Conservation (phyloP, 2,113 vertebrate genomes). For the Sinocyclocheilus anophthalmus region DNA sequence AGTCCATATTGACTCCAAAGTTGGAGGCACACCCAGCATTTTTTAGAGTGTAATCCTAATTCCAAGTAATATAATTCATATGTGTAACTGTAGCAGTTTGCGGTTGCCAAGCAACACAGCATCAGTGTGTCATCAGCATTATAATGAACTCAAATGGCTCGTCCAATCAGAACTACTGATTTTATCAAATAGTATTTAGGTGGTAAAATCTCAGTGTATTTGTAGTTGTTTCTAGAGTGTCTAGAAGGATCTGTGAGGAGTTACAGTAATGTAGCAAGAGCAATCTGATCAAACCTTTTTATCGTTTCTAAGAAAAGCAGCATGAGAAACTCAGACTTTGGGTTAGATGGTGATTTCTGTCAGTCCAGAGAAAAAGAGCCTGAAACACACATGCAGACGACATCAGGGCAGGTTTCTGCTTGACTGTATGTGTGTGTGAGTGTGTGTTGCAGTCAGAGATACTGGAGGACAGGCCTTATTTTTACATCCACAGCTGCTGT, state of each 20-base stretch:
- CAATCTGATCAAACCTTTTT: neutral
- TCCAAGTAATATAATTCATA: neutral
- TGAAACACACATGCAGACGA: too few relatives aligned
- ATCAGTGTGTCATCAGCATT: neutral
- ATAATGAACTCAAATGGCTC: neutral
- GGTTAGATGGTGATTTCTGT: slow-evolving; percentile 78
- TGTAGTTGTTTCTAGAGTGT: neutral
- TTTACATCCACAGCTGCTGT: too few relatives aligned
- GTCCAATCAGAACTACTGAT: neutral
- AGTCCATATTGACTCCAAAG: too few relatives aligned
- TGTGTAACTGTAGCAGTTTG: neutral
- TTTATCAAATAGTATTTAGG: neutral
- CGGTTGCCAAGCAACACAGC: neutral
- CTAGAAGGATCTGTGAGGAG: neutral
- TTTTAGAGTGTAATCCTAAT: neutral
- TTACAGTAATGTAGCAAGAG: neutral
- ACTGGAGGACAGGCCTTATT: too few relatives aligned
- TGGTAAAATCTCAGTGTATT: neutral
- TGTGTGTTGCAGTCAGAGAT: too few relatives aligned
- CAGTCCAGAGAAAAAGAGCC: slow-evolving; percentile 27
- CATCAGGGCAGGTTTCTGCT: too few relatives aligned
- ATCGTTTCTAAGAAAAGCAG: slow-evolving; percentile 28
- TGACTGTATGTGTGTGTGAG: neutral
- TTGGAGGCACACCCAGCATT: too few relatives aligned
- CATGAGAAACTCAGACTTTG: slow-evolving; percentile 61